Conservation (phyloP, 2,888 invertebrate species). For the Sialis fuliginosa region DNA sequence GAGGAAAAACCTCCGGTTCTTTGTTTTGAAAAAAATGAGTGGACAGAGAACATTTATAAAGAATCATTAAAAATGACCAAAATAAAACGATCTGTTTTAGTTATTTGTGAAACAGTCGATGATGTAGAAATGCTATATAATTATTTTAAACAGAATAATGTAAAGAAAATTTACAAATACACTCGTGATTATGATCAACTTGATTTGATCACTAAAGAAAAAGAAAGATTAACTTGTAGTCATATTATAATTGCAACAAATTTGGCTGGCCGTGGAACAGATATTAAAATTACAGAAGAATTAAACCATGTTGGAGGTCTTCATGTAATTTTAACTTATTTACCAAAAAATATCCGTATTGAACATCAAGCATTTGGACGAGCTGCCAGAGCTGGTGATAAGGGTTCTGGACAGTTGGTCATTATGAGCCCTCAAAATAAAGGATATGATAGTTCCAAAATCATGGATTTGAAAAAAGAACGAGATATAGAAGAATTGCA, state of each 20-base stretch:
- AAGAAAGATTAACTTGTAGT: constrained; percentile 9
- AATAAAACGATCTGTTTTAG: constrained; percentile 15
- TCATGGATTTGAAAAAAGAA: constrained; percentile 11
- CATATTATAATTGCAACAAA: constrained; percentile 22
- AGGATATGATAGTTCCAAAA: constrained; percentile 6
- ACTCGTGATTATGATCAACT: constrained; percentile 10
- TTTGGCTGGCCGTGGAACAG: constrained; percentile 22
- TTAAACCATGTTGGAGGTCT: constrained; percentile 18
- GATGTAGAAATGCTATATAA: constrained; percentile 11
- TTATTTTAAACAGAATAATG: constrained; percentile 5
- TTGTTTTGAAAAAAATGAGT: constrained; percentile 5
- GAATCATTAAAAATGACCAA: constrained; percentile 7
- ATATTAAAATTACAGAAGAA: constrained; percentile 16
- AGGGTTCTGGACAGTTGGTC: constrained; percentile 18
- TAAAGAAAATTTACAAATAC: constrained; percentile 7
- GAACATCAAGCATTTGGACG: constrained; percentile 23
- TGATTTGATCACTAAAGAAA: constrained; percentile 2
- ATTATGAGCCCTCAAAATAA: constrained; percentile 5
- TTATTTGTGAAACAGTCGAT: constrained; percentile 14
- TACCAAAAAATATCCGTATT: constrained; percentile 21
- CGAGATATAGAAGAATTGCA: constrained; percentile 11
- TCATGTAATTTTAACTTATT: constrained; percentile 21
- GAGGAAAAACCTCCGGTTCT: constrained; percentile 11
- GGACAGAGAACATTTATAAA: constrained; percentile 7
- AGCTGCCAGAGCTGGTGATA: constrained; percentile 20